Percentiles rank a stretch among this genome's conserved stretches.
These are phyloP conservation scores for Myopa tessellatipennis DNA, from an alignment of 2,888 invertebrate genomes.

Conservation along the genomic window DNA sequence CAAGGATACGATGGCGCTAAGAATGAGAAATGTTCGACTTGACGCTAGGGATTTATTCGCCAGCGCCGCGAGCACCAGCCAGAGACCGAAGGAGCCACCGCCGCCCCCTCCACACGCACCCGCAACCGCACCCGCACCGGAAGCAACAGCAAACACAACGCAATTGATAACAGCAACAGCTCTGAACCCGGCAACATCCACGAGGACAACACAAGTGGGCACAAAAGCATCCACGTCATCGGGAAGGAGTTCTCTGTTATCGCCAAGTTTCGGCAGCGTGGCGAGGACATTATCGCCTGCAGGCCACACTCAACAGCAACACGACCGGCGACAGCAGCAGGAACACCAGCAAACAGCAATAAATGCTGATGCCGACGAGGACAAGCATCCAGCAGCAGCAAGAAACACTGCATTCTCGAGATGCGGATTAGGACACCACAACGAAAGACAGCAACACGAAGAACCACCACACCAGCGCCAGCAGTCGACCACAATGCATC, in stretches of 20 bases:
- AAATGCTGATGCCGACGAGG: slow-evolving; percentile 53
- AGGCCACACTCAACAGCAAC: slow-evolving; percentile 24
- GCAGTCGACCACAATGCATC: neutral
- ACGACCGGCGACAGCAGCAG: slow-evolving; percentile 62
- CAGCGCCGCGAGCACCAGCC: slow-evolving; percentile 50
- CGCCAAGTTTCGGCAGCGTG: slow-evolving; percentile 2
- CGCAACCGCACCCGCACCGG: slow-evolving; percentile 19
- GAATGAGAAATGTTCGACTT: slow-evolving; percentile 74
- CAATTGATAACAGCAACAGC: neutral
- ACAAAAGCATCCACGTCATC: slow-evolving; percentile 34
- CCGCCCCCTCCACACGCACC: slow-evolving; percentile 70
- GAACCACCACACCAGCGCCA: slow-evolving; percentile 10
- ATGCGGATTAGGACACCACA: slow-evolving; percentile 47
- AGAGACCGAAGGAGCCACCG: slow-evolving; percentile 68
- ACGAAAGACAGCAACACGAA: slow-evolving; percentile 38
- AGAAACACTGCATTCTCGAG: slow-evolving; percentile 43
- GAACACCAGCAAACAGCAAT: slow-evolving; percentile 64
- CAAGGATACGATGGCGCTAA: slow-evolving; percentile 86
- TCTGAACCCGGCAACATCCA: slow-evolving; percentile 11
- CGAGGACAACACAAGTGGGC: slow-evolving; percentile 39
- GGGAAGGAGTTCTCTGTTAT: slow-evolving; percentile 13
- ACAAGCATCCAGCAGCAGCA: slow-evolving; percentile 18
- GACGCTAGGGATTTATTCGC: slow-evolving; percentile 75
- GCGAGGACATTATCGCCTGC: slow-evolving; percentile 38
- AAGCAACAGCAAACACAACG: slow-evolving; percentile 2